phyloP scores from a whole-genome alignment of 2,797 vertebrate genomes.

The Urosaurus nigricauda region DNA sequence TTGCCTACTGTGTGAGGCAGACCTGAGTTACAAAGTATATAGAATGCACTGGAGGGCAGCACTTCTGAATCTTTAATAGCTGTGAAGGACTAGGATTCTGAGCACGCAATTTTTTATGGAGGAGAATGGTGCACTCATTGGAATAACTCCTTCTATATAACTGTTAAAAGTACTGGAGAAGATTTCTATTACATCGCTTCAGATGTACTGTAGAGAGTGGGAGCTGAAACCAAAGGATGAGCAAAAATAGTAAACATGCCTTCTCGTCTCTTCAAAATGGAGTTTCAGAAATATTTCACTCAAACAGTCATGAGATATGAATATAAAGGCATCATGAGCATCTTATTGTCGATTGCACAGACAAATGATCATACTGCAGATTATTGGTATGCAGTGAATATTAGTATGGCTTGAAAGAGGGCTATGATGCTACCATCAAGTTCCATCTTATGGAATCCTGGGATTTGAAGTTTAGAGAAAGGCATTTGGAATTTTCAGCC shows the following conservation, averaged over 20 bases:
- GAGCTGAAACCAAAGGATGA: background rate
- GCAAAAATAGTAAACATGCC: background rate
- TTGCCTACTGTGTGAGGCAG: background rate
- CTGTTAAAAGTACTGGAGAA: background rate
- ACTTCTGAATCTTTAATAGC: conserved; percentile 4
- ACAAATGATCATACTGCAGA: background rate
- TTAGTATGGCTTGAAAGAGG: background rate
- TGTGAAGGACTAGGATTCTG: background rate
- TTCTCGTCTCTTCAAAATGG: background rate
- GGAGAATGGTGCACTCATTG: background rate
- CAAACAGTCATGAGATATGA: background rate
- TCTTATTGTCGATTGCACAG: background rate
- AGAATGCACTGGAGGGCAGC: background rate
- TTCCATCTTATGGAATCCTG: background rate
- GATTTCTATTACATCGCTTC: background rate
- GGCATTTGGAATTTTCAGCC: no score
- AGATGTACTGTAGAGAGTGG: background rate
- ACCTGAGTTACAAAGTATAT: background rate
- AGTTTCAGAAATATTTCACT: background rate
- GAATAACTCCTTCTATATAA: background rate
- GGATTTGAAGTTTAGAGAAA: no score
- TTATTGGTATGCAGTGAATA: no score
- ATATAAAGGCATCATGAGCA: background rate
- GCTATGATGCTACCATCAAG: background rate
- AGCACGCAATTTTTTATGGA: background rate